Evolutionary conservation across 2,113 vertebrate genomes (phyloP).

Genomic region (Poeciliopsis occidentalis): DNA sequence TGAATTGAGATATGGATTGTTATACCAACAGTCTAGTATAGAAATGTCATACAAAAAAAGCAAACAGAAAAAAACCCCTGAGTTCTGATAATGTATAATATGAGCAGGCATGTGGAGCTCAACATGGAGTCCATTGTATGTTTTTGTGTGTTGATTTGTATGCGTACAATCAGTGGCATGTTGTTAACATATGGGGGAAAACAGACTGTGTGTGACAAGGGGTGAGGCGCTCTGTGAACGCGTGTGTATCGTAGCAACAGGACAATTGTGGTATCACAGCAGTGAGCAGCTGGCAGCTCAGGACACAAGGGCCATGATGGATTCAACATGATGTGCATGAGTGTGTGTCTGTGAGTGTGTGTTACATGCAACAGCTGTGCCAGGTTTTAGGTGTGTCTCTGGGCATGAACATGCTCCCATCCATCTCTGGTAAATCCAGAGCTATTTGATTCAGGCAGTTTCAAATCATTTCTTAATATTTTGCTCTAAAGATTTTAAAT

Average conservation of each 20-base stretch:
- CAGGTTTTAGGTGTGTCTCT: constrained; percentile 42
- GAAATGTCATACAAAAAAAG: neutral
- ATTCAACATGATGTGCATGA: constrained; percentile 55
- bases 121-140: constrained; percentile 10
- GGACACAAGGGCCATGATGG: constrained; percentile 68
- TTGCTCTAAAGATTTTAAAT: neutral
- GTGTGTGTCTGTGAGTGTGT: constrained; percentile 23
- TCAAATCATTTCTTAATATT: neutral
- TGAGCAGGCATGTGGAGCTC: constrained; percentile 3
- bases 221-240: constrained; percentile 59
- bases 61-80: neutral
- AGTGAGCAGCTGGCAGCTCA: constrained; percentile 74
- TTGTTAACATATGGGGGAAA: constrained; percentile 53
- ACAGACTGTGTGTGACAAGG: constrained; percentile 57
- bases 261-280: constrained; percentile 55
- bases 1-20: neutral
- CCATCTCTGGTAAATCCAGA: constrained; percentile 42
- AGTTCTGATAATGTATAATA: neutral
- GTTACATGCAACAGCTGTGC: constrained; percentile 58
- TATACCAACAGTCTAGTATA: neutral
- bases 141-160: constrained; percentile 19
- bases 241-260: constrained; percentile 78
- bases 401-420: constrained; percentile 31
- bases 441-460: neutral
- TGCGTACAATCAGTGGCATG: constrained; percentile 34